phyloP scores from a whole-genome alignment of 2,113 vertebrate species.

The Gallinago jamesoni region DNA sequence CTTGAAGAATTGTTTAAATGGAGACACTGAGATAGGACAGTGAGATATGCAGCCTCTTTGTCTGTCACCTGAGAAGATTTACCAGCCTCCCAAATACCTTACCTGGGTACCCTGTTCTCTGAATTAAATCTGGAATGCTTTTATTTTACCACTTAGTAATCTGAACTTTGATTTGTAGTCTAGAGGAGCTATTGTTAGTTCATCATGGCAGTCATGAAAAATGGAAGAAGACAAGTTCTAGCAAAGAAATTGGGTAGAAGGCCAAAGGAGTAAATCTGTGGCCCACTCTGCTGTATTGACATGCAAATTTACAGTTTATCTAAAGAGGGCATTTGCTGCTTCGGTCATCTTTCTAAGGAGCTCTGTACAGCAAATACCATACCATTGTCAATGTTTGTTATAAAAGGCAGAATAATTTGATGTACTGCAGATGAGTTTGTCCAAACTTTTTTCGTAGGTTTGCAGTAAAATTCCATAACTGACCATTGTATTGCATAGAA shows the following conservation, averaged over 20 bases:
- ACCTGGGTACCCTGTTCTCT: not conserved
- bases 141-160: not conserved
- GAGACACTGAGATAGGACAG: not conserved
- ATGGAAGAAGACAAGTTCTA: accelerated
- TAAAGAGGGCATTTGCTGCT: not conserved
- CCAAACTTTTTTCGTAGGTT: not conserved
- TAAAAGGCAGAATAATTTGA: not conserved
- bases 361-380: not conserved
- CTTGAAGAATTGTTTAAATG: not conserved
- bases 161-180: not conserved
- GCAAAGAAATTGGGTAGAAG: not conserved
- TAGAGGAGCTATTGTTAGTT: not conserved
- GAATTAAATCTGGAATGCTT: not conserved
- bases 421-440: not conserved
- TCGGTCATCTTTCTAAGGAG: not conserved
- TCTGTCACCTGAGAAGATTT: not conserved
- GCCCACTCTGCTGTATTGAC: not conserved
- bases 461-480: not conserved
- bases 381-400: not conserved
- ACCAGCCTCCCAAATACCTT: not conserved
- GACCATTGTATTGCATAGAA: not conserved
- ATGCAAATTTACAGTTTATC: constrained; percentile 8
- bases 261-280: not conserved
- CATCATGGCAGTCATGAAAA: not conserved
- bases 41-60: not conserved